Evolutionary conservation across 2,113 vertebrate species (phyloP).

Genomic region (Brachypteracias leptosomus): DNA sequence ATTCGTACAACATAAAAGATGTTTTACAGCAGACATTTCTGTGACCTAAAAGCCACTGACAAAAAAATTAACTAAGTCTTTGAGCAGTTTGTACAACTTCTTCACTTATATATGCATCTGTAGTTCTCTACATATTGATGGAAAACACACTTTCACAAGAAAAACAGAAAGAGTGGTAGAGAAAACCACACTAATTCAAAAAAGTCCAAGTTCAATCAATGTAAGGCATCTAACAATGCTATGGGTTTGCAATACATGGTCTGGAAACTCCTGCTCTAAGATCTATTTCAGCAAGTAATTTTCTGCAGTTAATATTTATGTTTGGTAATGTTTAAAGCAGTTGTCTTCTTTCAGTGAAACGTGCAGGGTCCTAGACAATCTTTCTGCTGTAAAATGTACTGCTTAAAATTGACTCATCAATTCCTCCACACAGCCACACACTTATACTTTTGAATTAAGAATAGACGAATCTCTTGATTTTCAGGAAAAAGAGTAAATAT

Average conservation of each 20-base stretch:
- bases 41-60: neutral
- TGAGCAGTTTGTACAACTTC: neutral
- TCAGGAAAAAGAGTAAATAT: neutral
- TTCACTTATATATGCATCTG: neutral
- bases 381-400: neutral
- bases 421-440: neutral
- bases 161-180: neutral
- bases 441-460: neutral
- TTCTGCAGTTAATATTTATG: rapidly evolving
- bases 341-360: neutral
- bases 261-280: neutral
- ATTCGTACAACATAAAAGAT: neutral
- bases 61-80: neutral
- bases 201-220: neutral
- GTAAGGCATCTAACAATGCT: neutral
- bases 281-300: neutral
- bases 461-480: neutral
- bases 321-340: neutral
- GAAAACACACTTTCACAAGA: neutral
- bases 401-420: neutral
- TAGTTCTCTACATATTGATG: neutral
- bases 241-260: neutral
- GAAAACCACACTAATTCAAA: neutral
- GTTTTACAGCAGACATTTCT: neutral
- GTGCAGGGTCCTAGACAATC: neutral